Conservation (phyloP, 2,888 invertebrate species). For the Baronia brevicornis region DNA sequence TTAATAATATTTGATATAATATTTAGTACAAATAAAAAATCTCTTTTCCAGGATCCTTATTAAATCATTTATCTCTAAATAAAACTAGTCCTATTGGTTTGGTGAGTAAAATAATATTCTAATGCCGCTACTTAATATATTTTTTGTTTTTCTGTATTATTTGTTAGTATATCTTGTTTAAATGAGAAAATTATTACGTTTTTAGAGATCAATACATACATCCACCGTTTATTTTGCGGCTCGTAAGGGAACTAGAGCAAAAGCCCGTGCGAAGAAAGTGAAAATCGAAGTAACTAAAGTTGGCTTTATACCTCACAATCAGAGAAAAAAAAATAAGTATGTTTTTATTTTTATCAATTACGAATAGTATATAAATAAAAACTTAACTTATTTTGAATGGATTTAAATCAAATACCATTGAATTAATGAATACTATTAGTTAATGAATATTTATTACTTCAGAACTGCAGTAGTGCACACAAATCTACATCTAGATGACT, state of each 20-base stretch:
- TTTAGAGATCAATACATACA: constrained; percentile 71
- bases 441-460: constrained; percentile 20
- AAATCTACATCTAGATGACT: constrained; percentile 77
- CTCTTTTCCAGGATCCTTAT: constrained; percentile 47
- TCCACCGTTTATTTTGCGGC: constrained; percentile 81
- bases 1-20: not conserved
- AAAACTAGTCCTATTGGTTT: constrained; percentile 39
- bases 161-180: constrained; percentile 2
- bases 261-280: constrained; percentile 83
- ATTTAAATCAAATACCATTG: not conserved
- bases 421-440: too few relatives aligned
- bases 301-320: constrained; percentile 83
- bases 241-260: constrained; percentile 88
- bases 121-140: not conserved
- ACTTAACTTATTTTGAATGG: too few relatives aligned
- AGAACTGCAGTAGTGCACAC: constrained; percentile 46
- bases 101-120: constrained; percentile 42
- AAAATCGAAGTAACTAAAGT: constrained; percentile 85
- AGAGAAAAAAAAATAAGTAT: constrained; percentile 67
- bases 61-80: constrained; percentile 39
- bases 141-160: not conserved
- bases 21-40: constrained; percentile 5
- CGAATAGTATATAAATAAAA: too few relatives aligned
- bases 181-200: constrained; percentile 15
- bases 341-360: constrained; percentile 12